These are phyloP conservation scores for Acromyrmex echinatior DNA, from an alignment of 1,140 invertebrate genomes.

Conservation along the genomic window DNA sequence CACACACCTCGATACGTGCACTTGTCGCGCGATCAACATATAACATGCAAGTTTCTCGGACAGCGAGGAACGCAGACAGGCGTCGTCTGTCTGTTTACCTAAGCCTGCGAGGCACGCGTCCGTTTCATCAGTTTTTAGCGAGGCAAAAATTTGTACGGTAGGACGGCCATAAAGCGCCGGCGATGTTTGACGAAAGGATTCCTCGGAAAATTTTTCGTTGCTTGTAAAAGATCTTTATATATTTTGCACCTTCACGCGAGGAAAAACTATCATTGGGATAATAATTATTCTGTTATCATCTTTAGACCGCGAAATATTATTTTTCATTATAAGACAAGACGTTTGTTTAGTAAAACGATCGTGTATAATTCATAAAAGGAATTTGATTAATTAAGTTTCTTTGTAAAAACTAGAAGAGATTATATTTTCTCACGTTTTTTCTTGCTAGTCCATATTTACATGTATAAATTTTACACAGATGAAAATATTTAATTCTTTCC, in stretches of 20 bases:
- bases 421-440: background rate
- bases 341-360: background rate
- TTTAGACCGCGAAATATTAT: background rate
- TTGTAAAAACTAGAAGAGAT: background rate
- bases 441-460: background rate
- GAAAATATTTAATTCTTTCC: background rate
- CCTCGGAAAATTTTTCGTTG: background rate
- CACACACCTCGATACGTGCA: background rate
- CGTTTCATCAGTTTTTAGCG: constrained; percentile 11
- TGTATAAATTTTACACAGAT: background rate
- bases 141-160: constrained; percentile 21
- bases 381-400: constrained; percentile 12
- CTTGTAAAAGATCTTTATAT: background rate
- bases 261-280: background rate
- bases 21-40: constrained; percentile 18
- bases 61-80: background rate
- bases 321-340: background rate
- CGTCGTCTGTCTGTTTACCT: constrained; percentile 27
- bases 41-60: background rate
- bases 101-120: constrained; percentile 14
- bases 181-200: constrained; percentile 12
- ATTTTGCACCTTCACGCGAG: background rate
- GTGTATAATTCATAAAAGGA: background rate
- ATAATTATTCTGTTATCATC: constrained; percentile 14
- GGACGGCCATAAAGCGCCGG: background rate